Conservation (phyloP, 1,140 invertebrate genomes). For the Drosophila pruinosa region DNA sequence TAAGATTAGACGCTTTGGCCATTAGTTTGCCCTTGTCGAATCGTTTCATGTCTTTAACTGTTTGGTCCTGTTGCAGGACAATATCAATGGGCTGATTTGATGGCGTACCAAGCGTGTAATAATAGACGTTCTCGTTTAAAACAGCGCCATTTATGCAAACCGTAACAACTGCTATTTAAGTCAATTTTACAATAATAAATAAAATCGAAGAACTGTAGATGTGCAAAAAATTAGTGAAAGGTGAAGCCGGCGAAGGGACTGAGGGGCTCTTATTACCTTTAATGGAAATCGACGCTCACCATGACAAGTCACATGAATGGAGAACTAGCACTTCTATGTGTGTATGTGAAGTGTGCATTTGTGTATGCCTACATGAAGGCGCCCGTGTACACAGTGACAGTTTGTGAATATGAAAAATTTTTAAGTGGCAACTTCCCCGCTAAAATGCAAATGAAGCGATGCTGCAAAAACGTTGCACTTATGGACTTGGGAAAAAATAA, state of each 20-base stretch:
- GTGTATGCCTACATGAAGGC: not conserved
- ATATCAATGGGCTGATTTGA: not conserved
- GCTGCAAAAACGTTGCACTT: conserved; percentile 9
- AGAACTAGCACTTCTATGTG: not conserved
- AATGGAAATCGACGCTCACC: conserved; percentile 13
- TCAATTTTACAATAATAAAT: conserved; percentile 10
- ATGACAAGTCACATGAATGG: conserved; percentile 39
- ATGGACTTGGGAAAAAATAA: conserved; percentile 6
- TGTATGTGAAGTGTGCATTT: too few species aligned
- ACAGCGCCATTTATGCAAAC: conserved; percentile 53
- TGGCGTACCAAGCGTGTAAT: conserved; percentile 24
- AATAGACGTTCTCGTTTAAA: conserved; percentile 51
- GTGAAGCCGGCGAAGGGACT: not conserved
- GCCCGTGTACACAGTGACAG: not conserved
- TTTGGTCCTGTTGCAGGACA: conserved; percentile 14
- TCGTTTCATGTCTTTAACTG: conserved; percentile 18
- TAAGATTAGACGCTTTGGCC: conserved; percentile 85
- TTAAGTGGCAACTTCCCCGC: not conserved
- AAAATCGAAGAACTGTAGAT: not conserved
- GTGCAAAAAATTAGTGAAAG: not conserved
- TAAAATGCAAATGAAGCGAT: conserved; percentile 6
- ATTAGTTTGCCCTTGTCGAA: conserved; percentile 35
- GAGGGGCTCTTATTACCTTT: conserved; percentile 14
- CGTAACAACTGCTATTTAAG: conserved; percentile 34
- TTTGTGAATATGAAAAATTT: conserved; percentile 21